These are phyloP conservation scores for Nebria salina DNA, from an alignment of 2,888 invertebrate genomes.

Conservation along the genomic window DNA sequence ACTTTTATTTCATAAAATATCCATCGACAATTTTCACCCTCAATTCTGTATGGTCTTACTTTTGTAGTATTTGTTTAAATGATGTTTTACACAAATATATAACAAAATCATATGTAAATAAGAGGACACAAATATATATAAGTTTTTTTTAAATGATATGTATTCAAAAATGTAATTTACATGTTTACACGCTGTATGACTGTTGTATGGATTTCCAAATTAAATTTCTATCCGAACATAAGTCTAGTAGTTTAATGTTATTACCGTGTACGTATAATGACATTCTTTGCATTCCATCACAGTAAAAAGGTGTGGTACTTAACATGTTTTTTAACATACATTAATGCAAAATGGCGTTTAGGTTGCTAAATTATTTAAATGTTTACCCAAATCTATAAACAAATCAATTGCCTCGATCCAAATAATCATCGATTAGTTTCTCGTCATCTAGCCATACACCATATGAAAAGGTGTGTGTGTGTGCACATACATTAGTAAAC, in stretches of 20 bases:
- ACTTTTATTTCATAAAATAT: not conserved
- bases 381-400: not conserved
- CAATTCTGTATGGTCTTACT: not conserved
- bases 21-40: not conserved
- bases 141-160: not conserved
- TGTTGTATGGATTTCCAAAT: slow-evolving; percentile 16
- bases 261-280: slow-evolving; percentile 51
- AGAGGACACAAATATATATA: not conserved
- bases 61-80: slow-evolving; percentile 1
- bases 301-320: slow-evolving; percentile 58
- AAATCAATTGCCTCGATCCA: not conserved
- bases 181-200: not conserved
- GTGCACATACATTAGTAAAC: not conserved
- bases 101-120: slow-evolving; percentile 13
- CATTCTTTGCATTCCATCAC: slow-evolving; percentile 60
- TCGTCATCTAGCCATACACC: too few relatives aligned
- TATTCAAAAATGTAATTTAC: not conserved
- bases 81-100: not conserved
- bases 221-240: slow-evolving; percentile 26
- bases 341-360: slow-evolving; percentile 36
- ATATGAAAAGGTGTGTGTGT: not conserved
- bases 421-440: not conserved
- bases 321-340: slow-evolving; percentile 42
- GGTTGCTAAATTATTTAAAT: slow-evolving; percentile 18
- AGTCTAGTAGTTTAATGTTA: slow-evolving; percentile 31